Evolutionary conservation across 2,113 vertebrate genomes (phyloP), one percentile per base, ranked within the genome.

Genomic region (Corydoras maculifer): DNA sequence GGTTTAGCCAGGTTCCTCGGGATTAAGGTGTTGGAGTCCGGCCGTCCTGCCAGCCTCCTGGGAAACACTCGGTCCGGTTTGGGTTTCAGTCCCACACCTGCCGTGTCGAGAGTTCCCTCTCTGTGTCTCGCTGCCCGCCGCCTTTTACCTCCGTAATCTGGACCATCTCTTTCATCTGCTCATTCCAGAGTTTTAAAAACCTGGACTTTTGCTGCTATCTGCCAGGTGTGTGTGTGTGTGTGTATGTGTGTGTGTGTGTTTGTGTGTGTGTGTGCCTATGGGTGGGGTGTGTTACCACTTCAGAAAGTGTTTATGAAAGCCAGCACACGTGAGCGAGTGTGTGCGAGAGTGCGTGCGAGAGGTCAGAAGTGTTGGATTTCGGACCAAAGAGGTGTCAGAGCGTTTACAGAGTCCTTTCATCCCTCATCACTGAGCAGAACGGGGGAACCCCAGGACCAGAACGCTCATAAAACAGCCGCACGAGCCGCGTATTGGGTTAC

Each of bases 21-120:
- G 11, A 14, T 29, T 30, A 49, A 57, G 51, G 18, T 30, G 61
- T 10, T 12, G 3, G 58, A 29, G 32, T 57, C 51, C 10, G 9
- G 6, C 7, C 8, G 4, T 10, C 49, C 75, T 79, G 74, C 6
- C n/a, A 8, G 3, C 43, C n/a, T 80, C n/a, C 4, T 3, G 14
- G 9, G 50, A 15, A 63, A 58, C 58, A 48, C 62, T 79, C 67
- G 5, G 50, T 49, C 71, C 64, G 62, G n/a, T 70, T 89, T 79
- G 67, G 59, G 81, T 90, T 90, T 87, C 86, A 82, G 25, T 77
- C 74, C 69, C 83, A 82, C 88, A 90, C 87, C 88, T 90, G 87
- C 83, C 75, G 77, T 85, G 81, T 86, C 81, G 78, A 43, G 65
- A 55, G 43, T 80, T 79, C 66, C 81, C 70, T 15, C 81, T 79